Percentiles rank a stretch among this genome's conserved stretches.
These are phyloP conservation scores for Pelobates cultripes DNA, from an alignment of 2,797 vertebrate genomes.

Conservation along the genomic window DNA sequence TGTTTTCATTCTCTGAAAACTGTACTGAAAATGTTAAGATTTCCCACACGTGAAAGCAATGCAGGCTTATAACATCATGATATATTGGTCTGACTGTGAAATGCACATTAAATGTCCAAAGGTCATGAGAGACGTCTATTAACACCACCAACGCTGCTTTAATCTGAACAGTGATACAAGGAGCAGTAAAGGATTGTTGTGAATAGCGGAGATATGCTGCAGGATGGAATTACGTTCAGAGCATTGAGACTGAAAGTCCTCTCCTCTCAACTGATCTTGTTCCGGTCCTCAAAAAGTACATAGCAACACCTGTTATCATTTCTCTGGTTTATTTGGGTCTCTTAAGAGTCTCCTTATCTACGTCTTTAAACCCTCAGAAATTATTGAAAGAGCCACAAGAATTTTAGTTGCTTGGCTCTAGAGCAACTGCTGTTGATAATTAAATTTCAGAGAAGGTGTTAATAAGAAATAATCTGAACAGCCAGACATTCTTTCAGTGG, in stretches of 20 bases:
- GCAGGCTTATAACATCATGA: neutral
- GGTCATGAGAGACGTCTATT: neutral
- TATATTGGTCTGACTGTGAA: neutral
- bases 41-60: no score
- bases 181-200: neutral
- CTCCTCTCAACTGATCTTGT: conserved; percentile 18
- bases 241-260: neutral
- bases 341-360: neutral
- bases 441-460: conserved; percentile 31
- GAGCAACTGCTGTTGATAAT: conserved; percentile 12
- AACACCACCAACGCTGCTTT: neutral
- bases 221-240: conserved; percentile 31
- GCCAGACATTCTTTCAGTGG: conserved; percentile 2
- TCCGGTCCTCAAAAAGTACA: conserved; percentile 4
- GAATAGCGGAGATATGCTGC: neutral
- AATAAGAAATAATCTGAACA: conserved; percentile 35
- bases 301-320: conserved; percentile 40
- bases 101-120: neutral
- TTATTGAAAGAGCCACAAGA: conserved; percentile 39
- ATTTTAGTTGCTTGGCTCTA: conserved; percentile 15
- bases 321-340: conserved; percentile 27
- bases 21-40: no score
- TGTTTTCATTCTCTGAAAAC: no score
- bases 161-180: neutral
- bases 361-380: conserved; percentile 18